phyloP scores from a whole-genome alignment of 1,140 invertebrate species.

The Drosophila burlai region DNA sequence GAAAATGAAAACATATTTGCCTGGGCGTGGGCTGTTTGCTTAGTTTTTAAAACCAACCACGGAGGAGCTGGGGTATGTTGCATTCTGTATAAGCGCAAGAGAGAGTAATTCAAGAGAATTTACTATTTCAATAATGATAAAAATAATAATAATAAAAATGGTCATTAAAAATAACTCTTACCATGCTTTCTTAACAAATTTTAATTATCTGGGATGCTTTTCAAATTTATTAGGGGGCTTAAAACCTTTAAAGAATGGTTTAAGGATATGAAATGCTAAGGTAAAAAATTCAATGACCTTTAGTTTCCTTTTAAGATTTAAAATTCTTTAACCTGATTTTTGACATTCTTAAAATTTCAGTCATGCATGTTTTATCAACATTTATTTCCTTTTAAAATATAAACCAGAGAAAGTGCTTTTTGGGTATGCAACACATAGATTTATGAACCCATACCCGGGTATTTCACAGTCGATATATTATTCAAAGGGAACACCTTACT shows the following conservation, averaged over 20 bases:
- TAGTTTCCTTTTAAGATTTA: no score
- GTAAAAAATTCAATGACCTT: no score
- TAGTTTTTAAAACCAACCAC: constrained; percentile 19
- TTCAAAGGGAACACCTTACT: not conserved
- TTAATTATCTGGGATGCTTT: no score
- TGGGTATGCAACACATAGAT: not conserved
- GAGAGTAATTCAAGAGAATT: not conserved
- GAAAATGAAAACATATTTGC: constrained; percentile 54
- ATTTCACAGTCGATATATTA: not conserved
- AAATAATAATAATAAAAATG: no score
- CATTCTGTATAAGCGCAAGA: not conserved
- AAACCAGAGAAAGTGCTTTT: not conserved
- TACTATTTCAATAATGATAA: not conserved
- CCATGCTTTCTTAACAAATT: no score
- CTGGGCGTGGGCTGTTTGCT: constrained; percentile 31
- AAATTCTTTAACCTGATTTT: no score
- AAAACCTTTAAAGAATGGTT: not conserved
- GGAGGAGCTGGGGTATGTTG: not conserved
- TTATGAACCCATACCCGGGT: not conserved
- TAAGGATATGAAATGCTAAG: no score
- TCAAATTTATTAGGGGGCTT: not conserved
- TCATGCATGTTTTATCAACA: no score
- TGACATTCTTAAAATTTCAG: no score
- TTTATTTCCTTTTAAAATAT: not conserved
- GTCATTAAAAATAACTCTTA: not conserved